Conservation (phyloP, 2,113 vertebrate genomes). For the Coptodon rendalli region DNA sequence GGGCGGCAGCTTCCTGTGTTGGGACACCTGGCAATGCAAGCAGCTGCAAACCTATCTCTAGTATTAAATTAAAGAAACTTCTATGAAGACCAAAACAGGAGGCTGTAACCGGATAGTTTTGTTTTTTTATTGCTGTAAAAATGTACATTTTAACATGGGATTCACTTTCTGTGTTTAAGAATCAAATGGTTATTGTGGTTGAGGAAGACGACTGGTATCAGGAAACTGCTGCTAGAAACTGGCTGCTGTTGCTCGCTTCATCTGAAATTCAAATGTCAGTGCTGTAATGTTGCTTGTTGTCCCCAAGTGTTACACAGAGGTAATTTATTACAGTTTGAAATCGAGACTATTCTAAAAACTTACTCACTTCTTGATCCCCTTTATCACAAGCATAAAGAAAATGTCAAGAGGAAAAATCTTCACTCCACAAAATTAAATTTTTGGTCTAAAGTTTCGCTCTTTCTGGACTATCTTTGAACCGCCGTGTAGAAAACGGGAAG, state of each 20-base stretch:
- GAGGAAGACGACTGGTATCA: accelerated
- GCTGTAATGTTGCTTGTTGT: background rate
- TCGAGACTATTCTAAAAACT: accelerated
- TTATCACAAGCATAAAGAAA: background rate
- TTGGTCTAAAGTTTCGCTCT: background rate
- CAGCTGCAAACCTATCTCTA: background rate
- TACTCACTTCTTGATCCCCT: background rate
- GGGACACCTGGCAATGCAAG: accelerated
- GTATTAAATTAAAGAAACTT: background rate
- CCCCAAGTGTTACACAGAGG: background rate
- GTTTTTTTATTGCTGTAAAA: background rate
- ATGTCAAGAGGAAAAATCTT: background rate
- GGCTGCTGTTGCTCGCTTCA: background rate
- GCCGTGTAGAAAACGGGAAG: accelerated
- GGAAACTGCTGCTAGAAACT: background rate
- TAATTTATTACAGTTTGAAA: background rate
- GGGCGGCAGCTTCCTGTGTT: background rate
- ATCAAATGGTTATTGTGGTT: background rate
- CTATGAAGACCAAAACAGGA: background rate
- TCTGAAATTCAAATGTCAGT: background rate
- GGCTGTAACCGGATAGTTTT: accelerated
- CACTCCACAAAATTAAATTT: accelerated
- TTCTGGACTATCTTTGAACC: too few species aligned
- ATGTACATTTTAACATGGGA: background rate
- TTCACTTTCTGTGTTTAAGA: background rate